A percentile compares a stretch with the other conserved stretches of the same genome.
Conservation (phyloP, 2,888 invertebrate species). For the Hololepta plana region DNA sequence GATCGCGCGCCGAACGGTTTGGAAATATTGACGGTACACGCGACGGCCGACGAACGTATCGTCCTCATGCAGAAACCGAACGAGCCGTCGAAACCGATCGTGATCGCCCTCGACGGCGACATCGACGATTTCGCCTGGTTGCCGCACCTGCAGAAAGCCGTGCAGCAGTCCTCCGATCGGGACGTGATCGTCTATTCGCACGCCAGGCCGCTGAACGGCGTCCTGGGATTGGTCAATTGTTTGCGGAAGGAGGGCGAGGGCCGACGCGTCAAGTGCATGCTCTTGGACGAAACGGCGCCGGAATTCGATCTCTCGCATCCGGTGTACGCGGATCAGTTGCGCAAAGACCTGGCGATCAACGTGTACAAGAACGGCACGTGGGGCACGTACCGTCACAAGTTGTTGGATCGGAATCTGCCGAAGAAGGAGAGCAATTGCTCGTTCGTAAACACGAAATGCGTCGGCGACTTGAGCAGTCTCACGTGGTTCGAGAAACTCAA, state of each 20-base stretch:
- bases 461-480: constrained; percentile 78
- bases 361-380: constrained; percentile 7
- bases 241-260: constrained; percentile 43
- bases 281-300: constrained; percentile 22
- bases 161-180: background rate
- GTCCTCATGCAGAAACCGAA: constrained; percentile 3
- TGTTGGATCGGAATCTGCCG: constrained; percentile 2
- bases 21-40: constrained; percentile 5
- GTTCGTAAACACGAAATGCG: too few species aligned
- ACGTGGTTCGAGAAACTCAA: constrained; percentile 77
- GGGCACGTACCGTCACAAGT: constrained; percentile 10
- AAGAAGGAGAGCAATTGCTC: too few species aligned
- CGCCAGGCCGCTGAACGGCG: constrained; percentile 48
- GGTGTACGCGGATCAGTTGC: constrained; percentile 6
- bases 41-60: constrained; percentile 3
- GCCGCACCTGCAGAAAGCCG: constrained; percentile 22
- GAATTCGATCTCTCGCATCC: constrained; percentile 5
- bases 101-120: constrained; percentile 12
- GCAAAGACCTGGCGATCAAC: constrained; percentile 9
- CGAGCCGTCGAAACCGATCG: constrained; percentile 1
- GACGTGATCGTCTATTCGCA: constrained; percentile 17
- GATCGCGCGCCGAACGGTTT: too few species aligned
- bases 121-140: constrained; percentile 32
- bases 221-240: constrained; percentile 75
- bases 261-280: constrained; percentile 35